Evolutionary conservation across 1,140 invertebrate species (phyloP), one percentile per base, ranked within the genome.

Genomic region (Drosophila ambigua): DNA sequence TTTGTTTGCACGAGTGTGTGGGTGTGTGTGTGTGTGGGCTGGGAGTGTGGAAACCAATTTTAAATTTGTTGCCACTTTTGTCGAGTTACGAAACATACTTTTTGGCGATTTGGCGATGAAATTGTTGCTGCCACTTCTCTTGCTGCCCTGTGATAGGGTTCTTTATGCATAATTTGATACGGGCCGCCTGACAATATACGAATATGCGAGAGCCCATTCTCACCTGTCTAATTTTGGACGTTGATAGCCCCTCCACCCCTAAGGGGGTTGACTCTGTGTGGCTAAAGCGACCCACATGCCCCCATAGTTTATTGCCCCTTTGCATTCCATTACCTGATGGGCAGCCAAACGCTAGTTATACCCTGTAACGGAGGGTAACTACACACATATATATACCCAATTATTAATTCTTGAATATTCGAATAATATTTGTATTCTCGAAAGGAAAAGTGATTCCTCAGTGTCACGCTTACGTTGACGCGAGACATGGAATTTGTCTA

Each of bases 21-120:
- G 35, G 8, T 24, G 60, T 35, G n/a, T 64, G 62, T 54, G 57
- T 59, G 60, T 80, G 71, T 45, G n/a, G 16, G 45, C 35, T 54
- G 57, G 48, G 63, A 74, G 71, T 60, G 51, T 65, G 74, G 72
- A 77, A 89, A 88, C 79, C 83, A 88, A 88, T 88, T 88, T 88
- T 77, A 88, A 88, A 88, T 88, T 88, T 88, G 84, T 88, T 88
- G 79, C 79, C 75, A 88, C 64, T 87, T 87, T 72, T 75, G 66
- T 63, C 72, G 58, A 79, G 68, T 74, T 78, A 59, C 72, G 62
- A 50, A 75, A 71, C 72, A 89, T 67, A 79, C 64, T 79, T 79
- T 78, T 78, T 73, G 71, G 71, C 77, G 67, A 59, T 78, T 66
- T 48, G 52, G 45, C 49, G 5, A 24, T 51, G 31, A 69, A 65